Evolutionary conservation across 2,113 vertebrate species (phyloP), one percentile per base, ranked within the genome.

Genomic region (Amblyopsis rosae): DNA sequence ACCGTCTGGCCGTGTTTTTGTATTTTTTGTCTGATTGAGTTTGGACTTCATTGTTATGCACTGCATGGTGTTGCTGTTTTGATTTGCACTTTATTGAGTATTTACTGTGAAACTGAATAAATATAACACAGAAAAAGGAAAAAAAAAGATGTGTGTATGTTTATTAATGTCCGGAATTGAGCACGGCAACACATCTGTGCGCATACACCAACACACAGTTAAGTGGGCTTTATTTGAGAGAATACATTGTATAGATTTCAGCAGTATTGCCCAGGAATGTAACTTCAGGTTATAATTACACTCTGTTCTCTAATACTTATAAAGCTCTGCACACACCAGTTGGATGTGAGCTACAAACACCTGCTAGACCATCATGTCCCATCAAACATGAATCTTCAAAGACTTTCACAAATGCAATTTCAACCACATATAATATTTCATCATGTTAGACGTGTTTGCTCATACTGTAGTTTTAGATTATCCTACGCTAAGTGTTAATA

Each of bases 41-140:
- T 66, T 71, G 71, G 66, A 77, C 88, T 75, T 64, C 82, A 72
- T 76, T 79, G 51, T 88, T 86, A 87, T 89, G 89, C 89, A 90
- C 81, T 92, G 92, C 92, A 92, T 94, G 93, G 83, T 88, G 69
- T 91, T 91, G 83, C 84, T 89, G 83, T 91, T 89, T 83, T 89
- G 74, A 89, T 92, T 92, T 92, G 93, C 92, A 93, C 91, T 93
- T 93, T 90, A 90, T 86, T 84, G 79, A 87, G 72, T 93, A 91
- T 92, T 89, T 92, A 91, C 93, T 92, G 87, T 85, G 81, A 83
- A 81, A 88, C 85, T 59, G 19, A 85, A 78, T 76, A 91, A 87
- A 87, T 67, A 79, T 69, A 89, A 26, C 68, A 62, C 69, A 19
- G 41, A 73, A 70, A 69, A 45, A 75, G 55, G 69, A 67, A 67